Conservation (phyloP, 2,113 vertebrate species). For the Calidris pygmaea region DNA sequence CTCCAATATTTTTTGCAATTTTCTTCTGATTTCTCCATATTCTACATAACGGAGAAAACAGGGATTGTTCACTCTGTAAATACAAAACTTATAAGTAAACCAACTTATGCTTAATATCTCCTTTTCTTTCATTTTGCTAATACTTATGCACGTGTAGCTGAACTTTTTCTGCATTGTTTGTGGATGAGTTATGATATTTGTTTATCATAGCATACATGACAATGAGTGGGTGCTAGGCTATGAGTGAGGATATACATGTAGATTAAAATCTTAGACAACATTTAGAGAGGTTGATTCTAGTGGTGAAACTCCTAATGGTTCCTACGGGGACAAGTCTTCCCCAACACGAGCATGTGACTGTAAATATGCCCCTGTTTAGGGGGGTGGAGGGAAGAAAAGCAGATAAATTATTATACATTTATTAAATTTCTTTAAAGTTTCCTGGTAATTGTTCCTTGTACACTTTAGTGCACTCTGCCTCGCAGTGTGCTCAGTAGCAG, state of each 20-base stretch:
- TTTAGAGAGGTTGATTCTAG: background rate
- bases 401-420: background rate
- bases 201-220: background rate
- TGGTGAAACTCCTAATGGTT: background rate
- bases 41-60: background rate
- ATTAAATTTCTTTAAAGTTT: background rate
- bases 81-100: background rate
- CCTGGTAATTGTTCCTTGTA: background rate
- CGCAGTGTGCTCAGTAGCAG: background rate
- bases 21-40: background rate
- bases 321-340: background rate
- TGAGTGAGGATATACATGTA: background rate
- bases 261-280: background rate
- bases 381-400: rapidly evolving
- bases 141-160: rapidly evolving
- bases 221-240: background rate
- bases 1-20: background rate
- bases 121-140: background rate
- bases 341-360: background rate
- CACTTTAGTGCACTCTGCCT: background rate
- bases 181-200: background rate
- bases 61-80: background rate
- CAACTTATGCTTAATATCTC: background rate
- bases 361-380: background rate
- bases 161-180: background rate